Evolutionary conservation across 2,888 invertebrate species (phyloP), one percentile per base, ranked within the genome.

Genomic region (Cosmia trapezina): DNA sequence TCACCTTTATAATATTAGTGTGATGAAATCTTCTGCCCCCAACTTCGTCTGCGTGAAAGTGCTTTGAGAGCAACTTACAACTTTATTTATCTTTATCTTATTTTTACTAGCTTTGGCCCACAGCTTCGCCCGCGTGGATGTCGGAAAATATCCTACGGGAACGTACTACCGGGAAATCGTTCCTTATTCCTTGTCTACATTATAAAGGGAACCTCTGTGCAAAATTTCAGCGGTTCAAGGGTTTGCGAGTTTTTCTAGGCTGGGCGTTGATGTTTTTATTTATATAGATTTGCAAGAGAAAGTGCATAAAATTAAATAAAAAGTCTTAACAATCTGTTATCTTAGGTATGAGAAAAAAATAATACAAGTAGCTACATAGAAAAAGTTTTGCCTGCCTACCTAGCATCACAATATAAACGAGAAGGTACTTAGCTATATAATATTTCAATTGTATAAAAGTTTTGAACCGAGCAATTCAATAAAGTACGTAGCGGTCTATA

Each of bases 401-500:
- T 19, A 41, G 0, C 12, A 60, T 45, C 41, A 33, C 33, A 19
- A 63, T 14, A 71, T 19, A 63, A 9, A 71, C 60, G 37, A 53
- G 41, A 71, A 72, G 14, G 8, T 64, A 37, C 53, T 12, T 37
- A 51, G 1, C 4, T 33, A 49, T 57, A 57, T 47, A 45, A 47
- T 51, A 72, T 64, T 77, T 64, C 14, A 43, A 74, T 60, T 43
- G n/a, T 61, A 60, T 64, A 51, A 65, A 72, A 47, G 60, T 79
- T 61, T 47, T 33, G 19, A 60, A 14, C 22, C 19, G 12, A 61
- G 51, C 65, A 41, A 56, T 79, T 73, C 37, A 33, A 65, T 61
- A 61, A 72, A 76, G 51, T 73, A 73, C 73, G 69, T 56, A 22
- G 53, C 62, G 22, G 63, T 57, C 62, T 81, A 81, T 28, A 70